Percentiles rank a stretch among this genome's conserved stretches.
These are phyloP conservation scores for Hermodice carunculata DNA, from an alignment of 2,888 invertebrate species.

Conservation along the genomic window DNA sequence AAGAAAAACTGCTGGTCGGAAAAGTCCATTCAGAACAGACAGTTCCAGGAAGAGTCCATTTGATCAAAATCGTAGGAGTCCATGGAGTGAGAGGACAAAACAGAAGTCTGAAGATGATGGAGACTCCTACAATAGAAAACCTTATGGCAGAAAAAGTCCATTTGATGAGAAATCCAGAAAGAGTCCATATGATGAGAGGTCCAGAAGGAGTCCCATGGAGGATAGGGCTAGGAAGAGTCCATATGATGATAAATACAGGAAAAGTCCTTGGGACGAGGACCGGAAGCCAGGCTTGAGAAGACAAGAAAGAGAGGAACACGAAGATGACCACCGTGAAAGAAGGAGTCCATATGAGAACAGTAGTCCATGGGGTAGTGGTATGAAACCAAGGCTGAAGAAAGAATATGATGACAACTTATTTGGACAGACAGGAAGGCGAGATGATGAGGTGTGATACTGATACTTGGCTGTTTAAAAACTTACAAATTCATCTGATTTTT, in stretches of 20 bases:
- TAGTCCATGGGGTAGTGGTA: neutral
- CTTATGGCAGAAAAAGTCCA: neutral
- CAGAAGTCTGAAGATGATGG: neutral
- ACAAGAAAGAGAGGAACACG: conserved; percentile 2
- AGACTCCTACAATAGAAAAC: neutral
- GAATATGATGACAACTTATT: too few species aligned
- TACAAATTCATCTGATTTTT: too few species aligned
- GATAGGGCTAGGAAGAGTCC: neutral
- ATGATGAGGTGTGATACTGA: too few species aligned
- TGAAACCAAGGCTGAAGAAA: too few species aligned
- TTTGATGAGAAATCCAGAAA: neutral
- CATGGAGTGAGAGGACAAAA: neutral
- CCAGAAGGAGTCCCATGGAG: neutral
- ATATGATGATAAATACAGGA: neutral
- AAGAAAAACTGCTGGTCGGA: too few species aligned
- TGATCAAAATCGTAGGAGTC: conserved; percentile 1
- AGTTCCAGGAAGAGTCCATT: too few species aligned
- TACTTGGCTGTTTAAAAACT: too few species aligned
- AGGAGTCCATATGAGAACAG: neutral
- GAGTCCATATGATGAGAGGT: neutral
- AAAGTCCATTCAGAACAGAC: too few species aligned
- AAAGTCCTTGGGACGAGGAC: neutral
- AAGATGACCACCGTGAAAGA: neutral
- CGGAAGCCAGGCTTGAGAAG: neutral
- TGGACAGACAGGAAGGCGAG: too few species aligned